Percentiles rank a stretch among this genome's conserved stretches.
Conservation (phyloP, 2,888 invertebrate species). For the Elmis aenea region DNA sequence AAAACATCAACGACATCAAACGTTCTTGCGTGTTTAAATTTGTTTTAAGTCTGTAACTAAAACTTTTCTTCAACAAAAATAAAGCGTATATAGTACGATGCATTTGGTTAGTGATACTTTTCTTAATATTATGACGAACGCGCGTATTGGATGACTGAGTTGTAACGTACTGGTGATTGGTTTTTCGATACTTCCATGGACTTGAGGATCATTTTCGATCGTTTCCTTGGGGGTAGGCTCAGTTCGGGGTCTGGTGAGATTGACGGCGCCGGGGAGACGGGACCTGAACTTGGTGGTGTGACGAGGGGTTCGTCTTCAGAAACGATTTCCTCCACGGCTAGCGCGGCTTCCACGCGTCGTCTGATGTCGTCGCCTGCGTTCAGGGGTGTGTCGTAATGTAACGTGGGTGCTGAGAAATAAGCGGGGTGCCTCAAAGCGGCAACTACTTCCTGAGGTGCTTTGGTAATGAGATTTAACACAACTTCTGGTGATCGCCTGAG, state of each 20-base stretch:
- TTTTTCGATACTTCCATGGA: constrained; percentile 50
- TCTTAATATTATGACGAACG: constrained; percentile 54
- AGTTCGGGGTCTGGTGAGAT: constrained; percentile 51
- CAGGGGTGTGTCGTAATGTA: constrained; percentile 39
- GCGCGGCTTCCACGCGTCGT: constrained; percentile 58
- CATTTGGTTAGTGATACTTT: constrained; percentile 1
- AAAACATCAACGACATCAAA: constrained; percentile 4
- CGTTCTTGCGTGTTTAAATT: no score
- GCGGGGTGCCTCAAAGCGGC: constrained; percentile 37
- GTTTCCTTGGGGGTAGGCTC: constrained; percentile 72
- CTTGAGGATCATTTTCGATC: constrained; percentile 70
- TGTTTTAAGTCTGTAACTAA: constrained; percentile 5
- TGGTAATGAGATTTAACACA: constrained; percentile 39
- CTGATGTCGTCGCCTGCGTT: constrained; percentile 54
- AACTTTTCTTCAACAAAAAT: constrained; percentile 7
- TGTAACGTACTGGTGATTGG: constrained; percentile 45
- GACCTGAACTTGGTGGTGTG: constrained; percentile 58
- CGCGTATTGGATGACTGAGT: constrained; percentile 84
- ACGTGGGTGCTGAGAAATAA: constrained; percentile 35
- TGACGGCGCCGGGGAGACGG: constrained; percentile 48
- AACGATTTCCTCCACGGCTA: constrained; percentile 53
- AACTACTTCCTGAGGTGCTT: constrained; percentile 32
- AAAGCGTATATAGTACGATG: constrained; percentile 9
- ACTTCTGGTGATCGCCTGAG: constrained; percentile 30
- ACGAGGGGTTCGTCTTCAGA: constrained; percentile 50